Evolutionary conservation across 2,888 invertebrate species (phyloP), one percentile per base, ranked within the genome.

Genomic region (Trilocha varians): DNA sequence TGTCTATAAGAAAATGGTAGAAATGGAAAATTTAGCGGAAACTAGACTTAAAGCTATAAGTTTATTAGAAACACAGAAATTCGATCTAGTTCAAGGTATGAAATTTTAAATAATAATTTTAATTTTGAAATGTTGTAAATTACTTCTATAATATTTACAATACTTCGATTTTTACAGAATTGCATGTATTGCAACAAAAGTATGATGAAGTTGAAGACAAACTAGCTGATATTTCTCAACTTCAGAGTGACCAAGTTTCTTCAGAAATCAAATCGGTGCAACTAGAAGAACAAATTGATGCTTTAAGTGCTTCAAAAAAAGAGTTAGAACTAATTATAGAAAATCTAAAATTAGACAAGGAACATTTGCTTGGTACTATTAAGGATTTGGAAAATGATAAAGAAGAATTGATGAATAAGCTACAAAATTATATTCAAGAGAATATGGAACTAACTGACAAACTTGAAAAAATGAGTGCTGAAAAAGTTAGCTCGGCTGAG

Each of bases 191-290:
- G 17, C 90, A 91, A 68, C 89, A 88, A 49, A 89, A 91, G 57
- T 78, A 91, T 53, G 82, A 87, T 41, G 82, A 87, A 34, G 83
- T 91, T 48, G 89, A 90, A 59, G 87, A 88, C 52, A 88, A 87
- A 65, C 64, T 90, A 41, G 87, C 87, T 32, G 89, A 89, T 52
- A 86, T 90, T 43, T 87, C 89, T 36, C 87, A 89, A 52, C 75
- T 90, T 4, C 89, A 91, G 70, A 90, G 87, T 72, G 88, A 88
- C 41, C 89, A 91, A 62, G 93, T 94, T n/a, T 89, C 89, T 16
- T 90, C 92, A 1, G 93, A 95, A 82, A 91, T 95, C 63, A 91
- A 90, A 53, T 90, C 91, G 5, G 91, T 93, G 32, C 92, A 94
- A 57, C 71, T 93, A 46, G 95, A 95, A 70, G 94, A 95, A 68